Evolutionary conservation across 1,140 invertebrate genomes (phyloP), one percentile per base, ranked within the genome.

Genomic region (Drosophila ambigua): DNA sequence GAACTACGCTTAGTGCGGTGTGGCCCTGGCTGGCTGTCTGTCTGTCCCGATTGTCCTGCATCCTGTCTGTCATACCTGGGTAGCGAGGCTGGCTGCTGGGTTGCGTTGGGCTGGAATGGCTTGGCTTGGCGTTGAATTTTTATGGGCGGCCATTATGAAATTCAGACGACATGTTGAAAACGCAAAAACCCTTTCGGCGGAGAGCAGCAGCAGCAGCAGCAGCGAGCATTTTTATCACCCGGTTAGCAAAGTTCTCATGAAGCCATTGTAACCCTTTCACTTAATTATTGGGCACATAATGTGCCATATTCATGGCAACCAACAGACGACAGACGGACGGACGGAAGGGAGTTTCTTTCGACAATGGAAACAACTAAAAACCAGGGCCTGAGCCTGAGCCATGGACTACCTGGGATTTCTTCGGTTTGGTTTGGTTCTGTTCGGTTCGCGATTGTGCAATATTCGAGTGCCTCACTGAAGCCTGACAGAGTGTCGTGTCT

Each of bases 271-370:
- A 88, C 83, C 83, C 83, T 87, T 87, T 87, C 79, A 87, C 83
- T 87, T 87, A 89, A 87, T 87, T 87, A 87, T 87, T 87, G 79
- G 83, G 83, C 66, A 88, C 83, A 87, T 87, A 77, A 87, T 87
- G 79, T 85, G 69, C 78, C 68, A 84, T 87, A 81, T 83, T 87
- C 83, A 87, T 87, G 79, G 83, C 83, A 85, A 88, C 78, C 59
- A 48, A 26, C 73, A 51, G 59, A 46, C 45, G 53, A 44, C 26
- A 4, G 39, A 9, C 39, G 15, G 45, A 55, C 59, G 9, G 35
- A 39, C 9, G 11, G 35, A 43, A 61, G 39, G 41, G 46, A 52
- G 58, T 66, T 35, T 16, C 35, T 39, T 28, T 49, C 63, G 39
- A 64, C 44, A 62, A 75, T 50, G 64, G 57, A 69, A 74, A 55